Evolutionary conservation across 2,888 invertebrate species (phyloP).

Genomic region (Cremastobaeus sp.): DNA sequence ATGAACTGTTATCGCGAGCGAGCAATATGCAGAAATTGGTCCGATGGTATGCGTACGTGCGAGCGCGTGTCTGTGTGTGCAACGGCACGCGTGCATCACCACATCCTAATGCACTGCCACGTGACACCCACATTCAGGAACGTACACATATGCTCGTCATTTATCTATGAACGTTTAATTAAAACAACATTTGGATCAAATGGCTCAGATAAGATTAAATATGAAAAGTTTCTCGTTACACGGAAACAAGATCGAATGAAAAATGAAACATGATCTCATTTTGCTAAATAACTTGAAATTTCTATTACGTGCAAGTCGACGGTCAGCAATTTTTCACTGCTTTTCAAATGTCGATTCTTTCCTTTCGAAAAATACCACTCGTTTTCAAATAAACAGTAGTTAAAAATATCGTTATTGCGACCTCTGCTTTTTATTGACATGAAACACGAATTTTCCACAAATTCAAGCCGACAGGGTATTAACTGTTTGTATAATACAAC

Average conservation of each 20-base stretch:
- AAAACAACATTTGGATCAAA: constrained; percentile 29
- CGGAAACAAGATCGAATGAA: constrained; percentile 13
- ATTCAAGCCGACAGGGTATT: too few species aligned
- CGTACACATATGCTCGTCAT: background rate
- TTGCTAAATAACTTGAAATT: constrained; percentile 5
- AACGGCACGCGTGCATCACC: constrained; percentile 31
- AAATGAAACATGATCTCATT: constrained; percentile 18
- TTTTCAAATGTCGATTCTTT: too few species aligned
- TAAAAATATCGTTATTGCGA: too few species aligned
- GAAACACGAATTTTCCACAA: too few species aligned
- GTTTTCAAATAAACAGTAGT: too few species aligned
- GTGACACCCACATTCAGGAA: constrained; percentile 18
- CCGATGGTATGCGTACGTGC: too few species aligned
- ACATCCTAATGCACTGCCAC: constrained; percentile 15
- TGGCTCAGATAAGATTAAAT: constrained; percentile 24
- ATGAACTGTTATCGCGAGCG: constrained; percentile 68
- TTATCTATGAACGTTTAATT: constrained; percentile 18
- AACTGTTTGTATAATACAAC: too few species aligned
- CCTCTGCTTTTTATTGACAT: too few species aligned
- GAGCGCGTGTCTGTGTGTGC: too few species aligned
- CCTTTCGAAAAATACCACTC: too few species aligned
- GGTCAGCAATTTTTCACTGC: too few species aligned
- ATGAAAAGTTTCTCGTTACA: constrained; percentile 18
- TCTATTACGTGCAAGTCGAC: too few species aligned
- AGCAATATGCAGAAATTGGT: constrained; percentile 18